Base-by-base conservation (phyloP, 2,113 vertebrate species). In the Scophthalmus maximus region DNA sequence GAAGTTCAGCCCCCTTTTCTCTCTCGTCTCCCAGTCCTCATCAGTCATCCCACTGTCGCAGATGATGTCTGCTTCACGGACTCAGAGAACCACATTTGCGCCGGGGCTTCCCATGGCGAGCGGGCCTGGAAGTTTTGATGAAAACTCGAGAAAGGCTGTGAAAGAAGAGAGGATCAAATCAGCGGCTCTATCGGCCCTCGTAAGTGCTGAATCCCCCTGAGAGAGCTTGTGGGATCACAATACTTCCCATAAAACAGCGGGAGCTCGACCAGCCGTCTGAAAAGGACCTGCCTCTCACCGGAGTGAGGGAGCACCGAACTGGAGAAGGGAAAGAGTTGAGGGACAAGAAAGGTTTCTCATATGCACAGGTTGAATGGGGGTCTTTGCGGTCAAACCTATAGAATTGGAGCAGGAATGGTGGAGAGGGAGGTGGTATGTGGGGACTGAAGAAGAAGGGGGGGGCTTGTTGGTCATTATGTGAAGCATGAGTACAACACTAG, bases 221-320 rank as follows among this genome's bases (percentile, higher is more conserved):
- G 83, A 89, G 82, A 82, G 72, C 79, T 86, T 57, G 83, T 22
- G 73, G 78, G 84, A 91, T 85, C 87, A 91, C 91, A 91, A 90
- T 91, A 78, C 90, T 87, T 80, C 84, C 83, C 76, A 84, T 92
- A 90, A 92, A 92, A 92, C 91, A 90, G 87, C 78, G 47, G 92
- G 89, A 89, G 86, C 73, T 64, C 18, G 56, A 76, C 61, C 78
- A 84, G 81, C 46, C 53, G 3, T 81, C 83, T 90, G 90, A 90
- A 91, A 87, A 83, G 78, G 73, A 81, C 79, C 79, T 87, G 79
- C 77, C 68, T 87, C 83, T 81, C 70, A 84, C 59, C 58, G 68
- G 59, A 85, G 78, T 40, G 57, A 75, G 75, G 68, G 65, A 78
- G 56, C 42, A 23, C 63, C 56, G 75, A 86, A 76, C 78, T 79